Percentiles rank a stretch among this genome's conserved stretches.
These are phyloP conservation scores for Megaceryle maxima DNA, from an alignment of 2,113 vertebrate genomes.

Conservation along the genomic window DNA sequence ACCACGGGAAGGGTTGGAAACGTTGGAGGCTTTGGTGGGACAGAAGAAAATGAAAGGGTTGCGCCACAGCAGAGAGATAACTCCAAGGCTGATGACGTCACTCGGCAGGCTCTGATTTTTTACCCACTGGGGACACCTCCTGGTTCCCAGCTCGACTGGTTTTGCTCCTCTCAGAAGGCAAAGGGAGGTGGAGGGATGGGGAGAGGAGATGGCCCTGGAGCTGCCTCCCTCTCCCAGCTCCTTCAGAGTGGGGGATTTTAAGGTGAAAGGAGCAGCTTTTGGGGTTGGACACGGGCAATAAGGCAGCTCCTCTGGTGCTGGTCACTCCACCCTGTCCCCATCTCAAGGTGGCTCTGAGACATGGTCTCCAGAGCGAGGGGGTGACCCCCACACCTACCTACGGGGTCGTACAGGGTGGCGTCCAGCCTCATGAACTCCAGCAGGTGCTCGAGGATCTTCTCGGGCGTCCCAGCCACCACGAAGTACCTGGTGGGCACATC, in stretches of 20 bases:
- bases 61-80: rapidly evolving
- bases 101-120: not conserved
- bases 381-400: constrained; percentile 67
- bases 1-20: rapidly evolving
- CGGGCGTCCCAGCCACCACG: constrained; percentile 92
- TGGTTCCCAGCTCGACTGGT: not conserved
- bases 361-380: rapidly evolving
- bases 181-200: not conserved
- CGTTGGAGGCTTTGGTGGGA: not conserved
- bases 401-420: constrained; percentile 80
- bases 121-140: constrained; percentile 24
- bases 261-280: not conserved
- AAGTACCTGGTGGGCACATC: constrained; percentile 79
- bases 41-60: too few species aligned
- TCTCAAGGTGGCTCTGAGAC: not conserved
- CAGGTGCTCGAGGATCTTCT: constrained; percentile 94
- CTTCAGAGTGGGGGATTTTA: rapidly evolving
- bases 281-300: rapidly evolving
- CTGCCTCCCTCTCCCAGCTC: not conserved
- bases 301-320: rapidly evolving
- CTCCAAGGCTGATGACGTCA: rapidly evolving
- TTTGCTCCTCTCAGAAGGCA: not conserved
- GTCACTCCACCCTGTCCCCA: not conserved
- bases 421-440: constrained; percentile 90
- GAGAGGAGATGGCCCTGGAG: not conserved